phyloP scores from a whole-genome alignment of 2,888 invertebrate species.

The Acanthosepion lycidas region DNA sequence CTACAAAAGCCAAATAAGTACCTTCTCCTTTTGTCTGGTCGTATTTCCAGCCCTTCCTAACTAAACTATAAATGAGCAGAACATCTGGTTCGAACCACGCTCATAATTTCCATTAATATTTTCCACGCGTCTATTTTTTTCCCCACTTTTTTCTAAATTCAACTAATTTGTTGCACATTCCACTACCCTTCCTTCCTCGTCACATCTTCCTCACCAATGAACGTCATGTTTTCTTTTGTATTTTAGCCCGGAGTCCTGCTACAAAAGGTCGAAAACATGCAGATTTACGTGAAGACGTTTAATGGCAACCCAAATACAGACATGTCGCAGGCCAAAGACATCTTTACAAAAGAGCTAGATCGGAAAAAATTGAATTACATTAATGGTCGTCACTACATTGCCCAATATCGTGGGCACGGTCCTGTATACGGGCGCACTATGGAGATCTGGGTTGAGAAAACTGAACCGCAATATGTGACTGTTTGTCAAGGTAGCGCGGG shows the following conservation, averaged over 20 bases:
- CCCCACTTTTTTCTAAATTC: not conserved
- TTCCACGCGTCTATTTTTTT: not conserved
- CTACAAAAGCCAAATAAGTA: too few species aligned
- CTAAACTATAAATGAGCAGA: too few species aligned
- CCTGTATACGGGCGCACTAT: not conserved
- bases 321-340: not conserved
- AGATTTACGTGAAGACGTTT: not conserved
- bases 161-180: too few species aligned
- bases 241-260: not conserved
- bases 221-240: not conserved
- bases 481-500: not conserved
- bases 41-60: too few species aligned
- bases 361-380: not conserved
- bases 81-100: too few species aligned
- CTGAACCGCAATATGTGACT: not conserved
- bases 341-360: not conserved
- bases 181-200: not conserved
- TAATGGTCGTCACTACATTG: not conserved
- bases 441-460: slow-evolving; percentile 25
- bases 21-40: too few species aligned
- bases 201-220: not conserved
- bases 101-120: too few species aligned
- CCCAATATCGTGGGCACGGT: slow-evolving; percentile 8
- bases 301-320: not conserved
- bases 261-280: not conserved